phyloP scores from a whole-genome alignment of 1,140 invertebrate species.

The Nebria ingens region DNA sequence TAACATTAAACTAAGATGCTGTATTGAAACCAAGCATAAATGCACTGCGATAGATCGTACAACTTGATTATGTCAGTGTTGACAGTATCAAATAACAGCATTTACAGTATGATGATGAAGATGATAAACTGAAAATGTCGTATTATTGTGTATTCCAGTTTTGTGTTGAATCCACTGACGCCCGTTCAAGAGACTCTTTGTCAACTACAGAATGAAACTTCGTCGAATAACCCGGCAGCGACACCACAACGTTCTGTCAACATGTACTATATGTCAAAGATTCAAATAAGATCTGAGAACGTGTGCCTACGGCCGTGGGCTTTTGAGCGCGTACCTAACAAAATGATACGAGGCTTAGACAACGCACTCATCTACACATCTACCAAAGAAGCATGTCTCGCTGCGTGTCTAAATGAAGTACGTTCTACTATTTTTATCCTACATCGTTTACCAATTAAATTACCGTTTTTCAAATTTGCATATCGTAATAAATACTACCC shows the following conservation, averaged over 20 bases:
- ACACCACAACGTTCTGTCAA: slow-evolving; percentile 73
- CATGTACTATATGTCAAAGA: slow-evolving; percentile 92
- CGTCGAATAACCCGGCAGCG: slow-evolving; percentile 75
- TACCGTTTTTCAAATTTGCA: too few relatives aligned
- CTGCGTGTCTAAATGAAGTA: slow-evolving; percentile 84
- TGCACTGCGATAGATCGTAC: neutral
- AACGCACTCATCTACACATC: slow-evolving; percentile 87
- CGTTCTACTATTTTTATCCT: slow-evolving; percentile 18
- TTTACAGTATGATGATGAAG: neutral
- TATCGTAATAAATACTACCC: too few relatives aligned
- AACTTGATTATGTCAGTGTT: too few relatives aligned
- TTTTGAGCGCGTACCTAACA: slow-evolving; percentile 86
- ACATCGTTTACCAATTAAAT: too few relatives aligned
- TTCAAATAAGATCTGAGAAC: slow-evolving; percentile 82
- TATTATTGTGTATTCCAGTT: slow-evolving; percentile 45
- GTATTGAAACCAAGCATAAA: too few relatives aligned
- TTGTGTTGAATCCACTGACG: slow-evolving; percentile 82
- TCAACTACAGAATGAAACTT: slow-evolving; percentile 84
- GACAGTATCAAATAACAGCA: neutral
- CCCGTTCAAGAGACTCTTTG: slow-evolving; percentile 87
- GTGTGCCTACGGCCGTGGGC: slow-evolving; percentile 85
- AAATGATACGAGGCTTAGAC: slow-evolving; percentile 79
- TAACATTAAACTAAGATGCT: too few relatives aligned
- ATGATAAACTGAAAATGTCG: neutral
- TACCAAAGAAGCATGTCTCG: slow-evolving; percentile 85